Evolutionary conservation across 2,888 invertebrate genomes (phyloP).

Genomic region (Ditylenchus weischeri): DNA sequence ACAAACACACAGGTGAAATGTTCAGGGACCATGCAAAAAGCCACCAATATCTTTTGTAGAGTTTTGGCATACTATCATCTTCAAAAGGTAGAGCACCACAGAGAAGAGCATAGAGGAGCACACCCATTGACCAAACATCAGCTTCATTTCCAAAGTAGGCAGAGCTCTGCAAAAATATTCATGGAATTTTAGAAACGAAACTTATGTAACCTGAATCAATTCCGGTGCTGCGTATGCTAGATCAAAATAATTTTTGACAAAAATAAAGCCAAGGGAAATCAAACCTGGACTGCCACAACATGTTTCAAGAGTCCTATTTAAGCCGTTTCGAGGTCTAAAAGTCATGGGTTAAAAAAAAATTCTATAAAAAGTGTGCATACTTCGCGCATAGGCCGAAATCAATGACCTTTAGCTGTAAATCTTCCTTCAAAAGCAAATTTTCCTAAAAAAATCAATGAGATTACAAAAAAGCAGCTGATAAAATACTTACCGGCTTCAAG

Average conservation of each 20-base stretch:
- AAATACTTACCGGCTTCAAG: slow-evolving; percentile 71
- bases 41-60: slow-evolving; percentile 46
- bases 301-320: slow-evolving; percentile 45
- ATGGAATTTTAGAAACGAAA: not conserved
- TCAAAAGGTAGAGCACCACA: slow-evolving; percentile 78
- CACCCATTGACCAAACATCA: slow-evolving; percentile 81
- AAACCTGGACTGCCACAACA: slow-evolving; percentile 61
- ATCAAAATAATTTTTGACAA: no score
- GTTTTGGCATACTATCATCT: slow-evolving; percentile 62
- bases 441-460: slow-evolving; percentile 64
- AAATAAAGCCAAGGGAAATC: no score
- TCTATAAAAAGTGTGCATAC: not conserved
- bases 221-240: slow-evolving; percentile 64
- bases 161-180: slow-evolving; percentile 37
- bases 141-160: slow-evolving; percentile 63
- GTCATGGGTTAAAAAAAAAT: slow-evolving; percentile 44
- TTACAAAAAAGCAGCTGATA: not conserved
- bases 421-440: slow-evolving; percentile 74
- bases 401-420: slow-evolving; percentile 74
- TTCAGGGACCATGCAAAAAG: not conserved
- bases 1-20: not conserved
- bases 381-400: slow-evolving; percentile 80
- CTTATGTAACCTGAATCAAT: slow-evolving; percentile 53
- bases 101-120: slow-evolving; percentile 74
- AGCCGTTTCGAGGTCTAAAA: slow-evolving; percentile 55